A percentile compares a stretch with the other conserved stretches of the same genome.
Evolutionary conservation across 2,113 vertebrate species (phyloP).

Genomic region (Nerophis ophidion): DNA sequence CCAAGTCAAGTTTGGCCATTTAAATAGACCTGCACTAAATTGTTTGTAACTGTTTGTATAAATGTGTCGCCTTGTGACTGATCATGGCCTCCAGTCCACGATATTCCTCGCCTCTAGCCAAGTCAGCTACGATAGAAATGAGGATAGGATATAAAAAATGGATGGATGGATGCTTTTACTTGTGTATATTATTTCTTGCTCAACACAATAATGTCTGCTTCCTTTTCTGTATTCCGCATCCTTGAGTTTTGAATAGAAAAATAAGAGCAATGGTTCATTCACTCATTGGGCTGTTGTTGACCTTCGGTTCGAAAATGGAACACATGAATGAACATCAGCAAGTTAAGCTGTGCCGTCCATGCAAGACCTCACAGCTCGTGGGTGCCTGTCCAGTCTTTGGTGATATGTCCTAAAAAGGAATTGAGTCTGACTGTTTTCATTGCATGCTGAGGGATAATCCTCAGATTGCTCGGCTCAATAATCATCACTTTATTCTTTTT

Average conservation of each 20-base stretch:
- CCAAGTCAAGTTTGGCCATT: too few relatives aligned
- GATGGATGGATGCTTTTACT: too few relatives aligned
- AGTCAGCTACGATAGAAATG: too few relatives aligned
- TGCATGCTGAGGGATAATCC: constrained; percentile 46
- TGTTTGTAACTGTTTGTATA: too few relatives aligned
- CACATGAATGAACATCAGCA: background rate
- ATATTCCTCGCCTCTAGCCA: too few relatives aligned
- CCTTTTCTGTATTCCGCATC: too few relatives aligned
- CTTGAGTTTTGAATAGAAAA: background rate
- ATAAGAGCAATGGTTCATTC: background rate
- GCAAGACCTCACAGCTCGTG: background rate
- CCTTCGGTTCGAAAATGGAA: background rate
- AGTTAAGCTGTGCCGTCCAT: background rate
- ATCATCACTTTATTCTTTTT: constrained; percentile 49
- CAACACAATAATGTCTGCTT: too few relatives aligned
- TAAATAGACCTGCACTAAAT: too few relatives aligned
- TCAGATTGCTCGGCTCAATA: constrained; percentile 28
- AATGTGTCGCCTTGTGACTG: too few relatives aligned
- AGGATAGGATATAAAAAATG: too few relatives aligned
- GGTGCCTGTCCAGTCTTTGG: background rate
- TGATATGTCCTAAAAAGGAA: constrained; percentile 17
- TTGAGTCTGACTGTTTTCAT: constrained; percentile 18
- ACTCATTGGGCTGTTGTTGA: background rate
- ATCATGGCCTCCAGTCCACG: too few relatives aligned
- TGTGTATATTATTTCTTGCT: too few relatives aligned